phyloP scores from a whole-genome alignment of 2,888 invertebrate genomes.

The Aphidoletes aphidimyza region DNA sequence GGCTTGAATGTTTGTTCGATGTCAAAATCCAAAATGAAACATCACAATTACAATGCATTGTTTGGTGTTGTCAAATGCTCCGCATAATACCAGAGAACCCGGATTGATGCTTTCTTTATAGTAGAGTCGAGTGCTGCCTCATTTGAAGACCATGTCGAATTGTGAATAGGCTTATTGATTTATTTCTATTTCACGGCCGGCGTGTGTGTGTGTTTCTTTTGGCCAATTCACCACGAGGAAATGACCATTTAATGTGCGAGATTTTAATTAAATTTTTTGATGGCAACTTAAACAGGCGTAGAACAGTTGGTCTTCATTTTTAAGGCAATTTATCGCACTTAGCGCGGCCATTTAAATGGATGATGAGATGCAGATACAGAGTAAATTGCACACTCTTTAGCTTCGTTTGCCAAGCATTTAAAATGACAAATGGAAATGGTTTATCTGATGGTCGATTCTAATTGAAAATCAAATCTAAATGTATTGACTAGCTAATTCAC shows the following conservation, averaged over 20 bases:
- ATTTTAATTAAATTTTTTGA: constrained; percentile 4
- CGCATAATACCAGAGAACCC: no score
- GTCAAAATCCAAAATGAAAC: no score
- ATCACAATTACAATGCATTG: not conserved
- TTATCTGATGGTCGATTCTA: constrained; percentile 49
- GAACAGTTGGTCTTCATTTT: not conserved
- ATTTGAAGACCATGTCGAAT: not conserved
- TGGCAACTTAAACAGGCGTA: not conserved
- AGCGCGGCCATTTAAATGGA: no score
- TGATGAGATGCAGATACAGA: no score
- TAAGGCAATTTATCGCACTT: constrained; percentile 3
- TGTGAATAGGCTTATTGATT: not conserved
- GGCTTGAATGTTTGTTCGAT: not conserved
- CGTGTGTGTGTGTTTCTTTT: not conserved
- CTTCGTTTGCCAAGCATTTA: not conserved
- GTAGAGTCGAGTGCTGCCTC: no score
- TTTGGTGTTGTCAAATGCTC: not conserved
- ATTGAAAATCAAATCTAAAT: constrained; percentile 38
- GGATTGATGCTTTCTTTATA: not conserved
- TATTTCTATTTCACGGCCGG: not conserved
- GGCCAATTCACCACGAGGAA: not conserved
- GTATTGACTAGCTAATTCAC: not conserved
- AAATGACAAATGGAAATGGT: constrained; percentile 20
- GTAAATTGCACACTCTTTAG: no score
- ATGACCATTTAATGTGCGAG: not conserved